Evolutionary conservation across 2,888 invertebrate genomes (phyloP).

Genomic region (Harpalus rufipes): DNA sequence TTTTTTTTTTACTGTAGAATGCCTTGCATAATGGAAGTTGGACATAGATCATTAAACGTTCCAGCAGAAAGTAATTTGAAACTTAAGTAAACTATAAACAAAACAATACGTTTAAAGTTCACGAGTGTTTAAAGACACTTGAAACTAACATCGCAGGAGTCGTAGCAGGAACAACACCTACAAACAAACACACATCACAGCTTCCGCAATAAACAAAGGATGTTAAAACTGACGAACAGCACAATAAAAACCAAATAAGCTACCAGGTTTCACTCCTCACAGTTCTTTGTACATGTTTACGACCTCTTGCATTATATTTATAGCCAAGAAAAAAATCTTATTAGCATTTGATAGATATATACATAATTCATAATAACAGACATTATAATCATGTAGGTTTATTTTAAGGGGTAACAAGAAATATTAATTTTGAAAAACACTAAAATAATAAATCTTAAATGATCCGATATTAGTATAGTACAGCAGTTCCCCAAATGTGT

Average conservation of each 20-base stretch:
- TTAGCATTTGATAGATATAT: too few species aligned
- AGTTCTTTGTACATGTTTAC: background rate
- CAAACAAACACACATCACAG: constrained; percentile 43
- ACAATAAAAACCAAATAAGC: constrained; percentile 40
- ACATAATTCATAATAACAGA: too few species aligned
- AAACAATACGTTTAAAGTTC: constrained; percentile 52
- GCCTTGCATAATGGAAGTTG: background rate
- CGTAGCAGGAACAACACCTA: constrained; percentile 38
- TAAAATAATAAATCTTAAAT: too few species aligned
- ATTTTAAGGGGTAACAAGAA: too few species aligned
- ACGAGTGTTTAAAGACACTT: constrained; percentile 52
- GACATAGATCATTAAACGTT: constrained; percentile 30
- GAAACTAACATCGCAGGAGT: constrained; percentile 40
- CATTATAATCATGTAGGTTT: too few species aligned
- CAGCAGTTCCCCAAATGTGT: too few species aligned
- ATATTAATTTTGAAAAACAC: too few species aligned
- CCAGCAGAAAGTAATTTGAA: constrained; percentile 29
- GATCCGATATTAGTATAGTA: too few species aligned
- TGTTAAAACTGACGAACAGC: constrained; percentile 55
- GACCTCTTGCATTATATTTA: background rate
- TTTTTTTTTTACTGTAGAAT: too few species aligned
- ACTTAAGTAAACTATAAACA: constrained; percentile 48
- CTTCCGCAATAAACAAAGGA: constrained; percentile 53
- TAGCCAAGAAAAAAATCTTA: background rate
- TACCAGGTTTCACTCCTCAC: background rate